phyloP scores from a whole-genome alignment of 2,888 invertebrate species.

The Leptopilina syphax region DNA sequence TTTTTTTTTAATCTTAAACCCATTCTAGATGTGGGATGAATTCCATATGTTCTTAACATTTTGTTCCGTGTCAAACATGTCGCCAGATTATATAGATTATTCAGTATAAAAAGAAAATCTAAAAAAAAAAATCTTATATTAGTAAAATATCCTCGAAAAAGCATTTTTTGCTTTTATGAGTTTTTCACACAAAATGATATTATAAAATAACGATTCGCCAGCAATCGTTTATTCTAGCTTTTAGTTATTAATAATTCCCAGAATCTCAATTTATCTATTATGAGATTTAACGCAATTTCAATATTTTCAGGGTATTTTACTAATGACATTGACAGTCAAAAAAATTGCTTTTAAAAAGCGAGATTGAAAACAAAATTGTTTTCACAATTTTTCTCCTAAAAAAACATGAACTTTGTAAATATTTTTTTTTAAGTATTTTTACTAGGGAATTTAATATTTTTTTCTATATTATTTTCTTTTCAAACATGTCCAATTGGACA shows the following conservation, averaged over 20 bases:
- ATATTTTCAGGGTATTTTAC: neutral
- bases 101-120: conserved; percentile 8
- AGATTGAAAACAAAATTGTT: too few species aligned
- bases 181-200: conserved; percentile 18
- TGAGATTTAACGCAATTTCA: conserved; percentile 1
- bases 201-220: conserved; percentile 15
- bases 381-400: too few species aligned
- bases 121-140: neutral
- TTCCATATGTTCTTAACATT: conserved; percentile 8
- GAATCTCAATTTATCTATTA: conserved; percentile 6
- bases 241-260: neutral
- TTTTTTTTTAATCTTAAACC: neutral
- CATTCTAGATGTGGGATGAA: conserved; percentile 29
- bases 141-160: neutral
- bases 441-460: neutral
- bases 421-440: neutral
- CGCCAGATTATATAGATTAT: conserved; percentile 7
- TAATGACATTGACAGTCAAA: too few species aligned
- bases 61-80: conserved; percentile 9
- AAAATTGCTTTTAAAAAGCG: too few species aligned
- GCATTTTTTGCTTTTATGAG: conserved; percentile 9
- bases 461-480: neutral
- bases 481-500: too few species aligned
- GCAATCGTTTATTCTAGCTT: conserved; percentile 10
- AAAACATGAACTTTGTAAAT: neutral